These are phyloP conservation scores for Eospalax fontanierii DNA, from an alignment of 2,797 vertebrate genomes.

Conservation along the genomic window DNA sequence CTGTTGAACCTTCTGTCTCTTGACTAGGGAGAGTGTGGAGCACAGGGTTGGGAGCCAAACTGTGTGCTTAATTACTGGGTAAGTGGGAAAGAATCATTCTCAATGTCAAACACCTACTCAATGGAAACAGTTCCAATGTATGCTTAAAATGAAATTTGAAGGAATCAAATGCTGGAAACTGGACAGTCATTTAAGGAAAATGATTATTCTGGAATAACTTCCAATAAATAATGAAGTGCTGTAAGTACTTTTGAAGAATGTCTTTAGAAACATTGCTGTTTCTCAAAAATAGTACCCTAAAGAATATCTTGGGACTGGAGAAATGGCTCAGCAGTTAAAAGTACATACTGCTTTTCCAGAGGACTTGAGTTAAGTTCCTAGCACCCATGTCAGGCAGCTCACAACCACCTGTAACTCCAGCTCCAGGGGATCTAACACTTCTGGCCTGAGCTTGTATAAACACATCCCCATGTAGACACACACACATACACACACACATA, in stretches of 20 bases:
- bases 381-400: no score
- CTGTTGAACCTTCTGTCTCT: slow-evolving; percentile 9
- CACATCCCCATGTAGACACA: not conserved
- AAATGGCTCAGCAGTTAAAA: no score
- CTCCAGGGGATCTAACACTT: no score
- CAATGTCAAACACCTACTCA: not conserved
- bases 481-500: no score
- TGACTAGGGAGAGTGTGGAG: not conserved
- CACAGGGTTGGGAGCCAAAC: not conserved
- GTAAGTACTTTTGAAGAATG: not conserved
- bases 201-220: slow-evolving; percentile 60
- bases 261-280: slow-evolving; percentile 59
- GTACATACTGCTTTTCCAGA: no score
- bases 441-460: no score
- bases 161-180: slow-evolving; percentile 14
- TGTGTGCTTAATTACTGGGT: not conserved
- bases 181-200: slow-evolving; percentile 46
- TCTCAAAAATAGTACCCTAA: slow-evolving; percentile 40
- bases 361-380: no score
- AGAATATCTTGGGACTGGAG: slow-evolving; percentile 7
- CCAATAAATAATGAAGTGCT: slow-evolving; percentile 7
- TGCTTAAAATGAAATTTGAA: slow-evolving; percentile 57
- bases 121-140: slow-evolving; percentile 25
- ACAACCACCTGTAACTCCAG: no score
- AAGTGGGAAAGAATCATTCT: slow-evolving; percentile 28